Evolutionary conservation across 2,113 vertebrate genomes (phyloP).

Genomic region (Sylvia atricapilla): DNA sequence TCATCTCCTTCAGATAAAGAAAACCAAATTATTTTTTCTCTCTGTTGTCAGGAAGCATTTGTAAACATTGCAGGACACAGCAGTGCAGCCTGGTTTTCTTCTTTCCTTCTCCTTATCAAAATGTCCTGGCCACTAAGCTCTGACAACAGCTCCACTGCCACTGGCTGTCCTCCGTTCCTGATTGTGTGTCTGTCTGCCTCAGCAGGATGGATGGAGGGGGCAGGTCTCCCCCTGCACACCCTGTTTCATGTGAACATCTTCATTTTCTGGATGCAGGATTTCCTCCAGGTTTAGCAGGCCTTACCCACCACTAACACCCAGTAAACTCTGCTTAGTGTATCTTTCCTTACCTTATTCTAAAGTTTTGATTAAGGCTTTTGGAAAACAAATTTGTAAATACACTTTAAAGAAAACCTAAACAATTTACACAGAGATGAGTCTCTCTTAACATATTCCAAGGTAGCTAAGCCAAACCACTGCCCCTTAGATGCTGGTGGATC

Average conservation of each 20-base stretch:
- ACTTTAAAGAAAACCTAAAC: neutral
- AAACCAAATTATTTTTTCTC: neutral
- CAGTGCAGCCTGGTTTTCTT: neutral
- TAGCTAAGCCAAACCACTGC: neutral
- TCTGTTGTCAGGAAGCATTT: neutral
- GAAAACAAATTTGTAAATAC: neutral
- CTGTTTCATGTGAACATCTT: neutral
- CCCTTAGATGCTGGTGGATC: neutral
- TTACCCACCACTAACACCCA: fast-evolving
- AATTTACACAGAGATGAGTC: neutral
- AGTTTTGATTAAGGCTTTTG: neutral
- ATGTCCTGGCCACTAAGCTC: neutral
- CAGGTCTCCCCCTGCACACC: neutral
- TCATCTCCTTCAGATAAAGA: neutral
- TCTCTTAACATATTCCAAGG: neutral
- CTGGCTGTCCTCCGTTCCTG: neutral
- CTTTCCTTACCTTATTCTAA: neutral
- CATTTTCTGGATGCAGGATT: neutral
- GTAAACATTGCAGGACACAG: neutral
- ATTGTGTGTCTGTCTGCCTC: neutral
- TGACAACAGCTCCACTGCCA: neutral
- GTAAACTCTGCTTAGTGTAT: neutral
- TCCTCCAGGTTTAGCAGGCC: neutral
- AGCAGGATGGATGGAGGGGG: neutral
- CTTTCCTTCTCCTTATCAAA: neutral